phyloP scores from a whole-genome alignment of 2,113 vertebrate species.

The Pionites leucogaster region DNA sequence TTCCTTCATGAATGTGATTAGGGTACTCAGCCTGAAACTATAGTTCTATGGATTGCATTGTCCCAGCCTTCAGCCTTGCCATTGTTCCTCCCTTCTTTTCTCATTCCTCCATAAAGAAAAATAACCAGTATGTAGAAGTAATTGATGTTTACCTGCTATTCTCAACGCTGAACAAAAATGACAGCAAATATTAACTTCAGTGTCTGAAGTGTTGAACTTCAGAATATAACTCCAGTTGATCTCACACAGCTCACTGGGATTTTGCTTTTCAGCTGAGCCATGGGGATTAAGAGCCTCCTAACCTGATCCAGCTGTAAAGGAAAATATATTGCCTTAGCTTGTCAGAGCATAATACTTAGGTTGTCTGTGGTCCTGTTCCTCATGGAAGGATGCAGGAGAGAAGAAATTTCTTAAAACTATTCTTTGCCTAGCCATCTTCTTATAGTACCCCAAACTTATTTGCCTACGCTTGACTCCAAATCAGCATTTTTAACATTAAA shows the following conservation, averaged over 20 bases:
- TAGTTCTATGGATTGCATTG: neutral
- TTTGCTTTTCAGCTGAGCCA: neutral
- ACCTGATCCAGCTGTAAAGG: neutral
- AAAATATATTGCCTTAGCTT: neutral
- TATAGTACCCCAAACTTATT: neutral
- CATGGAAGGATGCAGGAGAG: neutral
- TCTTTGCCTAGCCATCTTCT: neutral
- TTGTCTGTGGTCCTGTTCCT: neutral
- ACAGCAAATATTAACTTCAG: neutral
- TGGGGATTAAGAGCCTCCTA: neutral
- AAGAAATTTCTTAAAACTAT: neutral
- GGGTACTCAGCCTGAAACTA: neutral
- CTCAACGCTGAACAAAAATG: neutral
- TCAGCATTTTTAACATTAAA: neutral
- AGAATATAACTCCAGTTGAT: neutral
- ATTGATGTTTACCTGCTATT: conserved; percentile 20
- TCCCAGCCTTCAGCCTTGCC: neutral
- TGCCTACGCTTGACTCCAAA: neutral
- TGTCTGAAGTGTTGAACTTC: neutral
- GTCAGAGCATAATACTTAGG: neutral
- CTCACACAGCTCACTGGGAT: neutral
- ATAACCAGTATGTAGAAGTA: neutral
- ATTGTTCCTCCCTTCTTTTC: neutral
- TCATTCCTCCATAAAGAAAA: neutral
- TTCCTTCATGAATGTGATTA: conserved; percentile 60